These are phyloP conservation scores for Phalacrocorax brasilianus DNA, from an alignment of 2,113 vertebrate genomes.

Conservation along the genomic window DNA sequence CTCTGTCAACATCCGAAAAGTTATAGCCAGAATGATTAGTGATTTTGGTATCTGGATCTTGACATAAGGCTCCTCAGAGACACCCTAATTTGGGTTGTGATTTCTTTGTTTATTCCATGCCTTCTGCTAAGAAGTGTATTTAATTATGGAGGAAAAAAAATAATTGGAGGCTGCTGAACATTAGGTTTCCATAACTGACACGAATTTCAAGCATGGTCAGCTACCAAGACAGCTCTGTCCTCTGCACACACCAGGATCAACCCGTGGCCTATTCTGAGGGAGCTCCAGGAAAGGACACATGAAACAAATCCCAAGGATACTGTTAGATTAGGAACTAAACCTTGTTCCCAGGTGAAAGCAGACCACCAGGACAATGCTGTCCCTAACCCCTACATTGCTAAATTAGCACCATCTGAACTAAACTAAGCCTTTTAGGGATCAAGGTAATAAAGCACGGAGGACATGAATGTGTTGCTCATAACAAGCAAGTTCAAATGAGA, in stretches of 20 bases:
- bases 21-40: background rate
- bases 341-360: background rate
- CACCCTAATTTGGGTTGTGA: background rate
- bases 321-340: background rate
- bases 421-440: background rate
- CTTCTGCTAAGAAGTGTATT: background rate
- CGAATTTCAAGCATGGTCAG: background rate
- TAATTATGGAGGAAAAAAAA: background rate
- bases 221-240: background rate
- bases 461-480: background rate
- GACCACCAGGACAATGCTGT: background rate
- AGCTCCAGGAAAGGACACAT: background rate
- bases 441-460: background rate
- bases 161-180: background rate
- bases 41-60: background rate
- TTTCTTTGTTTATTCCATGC: background rate
- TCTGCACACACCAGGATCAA: background rate
- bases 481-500: slow-evolving; percentile 28
- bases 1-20: background rate
- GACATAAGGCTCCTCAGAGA: background rate
- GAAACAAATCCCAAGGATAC: background rate
- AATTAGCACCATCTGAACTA: background rate
- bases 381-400: background rate
- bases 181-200: background rate
- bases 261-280: accelerated